phyloP scores from a whole-genome alignment of 2,113 vertebrate genomes.

The Andinoacara biseriatus region DNA sequence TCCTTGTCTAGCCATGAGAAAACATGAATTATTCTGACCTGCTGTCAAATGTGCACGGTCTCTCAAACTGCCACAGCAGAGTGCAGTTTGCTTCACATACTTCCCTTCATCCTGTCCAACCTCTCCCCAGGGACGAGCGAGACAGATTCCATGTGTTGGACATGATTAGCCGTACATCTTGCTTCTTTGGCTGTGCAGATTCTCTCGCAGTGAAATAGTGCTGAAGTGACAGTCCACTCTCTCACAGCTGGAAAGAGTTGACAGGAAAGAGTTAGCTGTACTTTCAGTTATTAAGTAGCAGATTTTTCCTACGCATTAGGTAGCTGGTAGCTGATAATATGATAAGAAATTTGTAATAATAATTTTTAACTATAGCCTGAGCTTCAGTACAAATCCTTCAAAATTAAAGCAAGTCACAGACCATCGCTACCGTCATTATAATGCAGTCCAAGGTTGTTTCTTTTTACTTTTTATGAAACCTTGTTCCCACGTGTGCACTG shows the following conservation, averaged over 20 bases:
- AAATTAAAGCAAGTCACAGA: not conserved
- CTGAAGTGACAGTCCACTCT: not conserved
- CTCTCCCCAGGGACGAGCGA: conserved; percentile 4
- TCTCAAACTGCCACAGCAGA: not conserved
- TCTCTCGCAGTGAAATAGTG: conserved; percentile 3
- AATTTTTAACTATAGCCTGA: not conserved
- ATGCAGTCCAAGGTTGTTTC: not conserved
- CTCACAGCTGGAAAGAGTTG: not conserved
- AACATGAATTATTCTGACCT: conserved; percentile 38
- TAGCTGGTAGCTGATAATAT: not conserved
- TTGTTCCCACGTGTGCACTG: not conserved
- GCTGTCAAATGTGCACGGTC: not conserved
- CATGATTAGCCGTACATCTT: conserved; percentile 11
- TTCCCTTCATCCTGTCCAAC: conserved; percentile 25
- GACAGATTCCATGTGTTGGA: conserved; percentile 15
- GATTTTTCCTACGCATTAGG: not conserved
- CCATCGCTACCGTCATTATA: not conserved
- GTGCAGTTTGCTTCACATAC: not conserved
- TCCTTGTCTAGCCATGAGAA: not conserved
- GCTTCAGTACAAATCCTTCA: not conserved
- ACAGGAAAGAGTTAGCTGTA: not conserved
- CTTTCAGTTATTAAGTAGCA: not conserved
- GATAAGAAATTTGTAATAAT: not conserved
- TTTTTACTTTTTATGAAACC: not conserved
- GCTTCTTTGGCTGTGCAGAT: not conserved